Percentiles rank a stretch among this genome's conserved stretches.
These are phyloP conservation scores for Podotricha telesiphe DNA, from an alignment of 2,888 invertebrate genomes.

Conservation along the genomic window DNA sequence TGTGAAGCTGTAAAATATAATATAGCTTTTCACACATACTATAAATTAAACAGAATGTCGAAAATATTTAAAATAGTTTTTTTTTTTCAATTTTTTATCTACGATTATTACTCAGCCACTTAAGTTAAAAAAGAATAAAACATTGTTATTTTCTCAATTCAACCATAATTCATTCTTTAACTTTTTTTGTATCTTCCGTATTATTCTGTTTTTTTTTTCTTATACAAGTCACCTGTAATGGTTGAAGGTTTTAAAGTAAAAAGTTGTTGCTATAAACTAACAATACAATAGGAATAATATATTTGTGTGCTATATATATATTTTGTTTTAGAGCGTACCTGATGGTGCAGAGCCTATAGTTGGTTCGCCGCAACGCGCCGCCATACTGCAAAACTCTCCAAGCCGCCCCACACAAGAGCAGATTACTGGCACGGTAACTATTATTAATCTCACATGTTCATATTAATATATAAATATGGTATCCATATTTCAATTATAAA, in stretches of 20 bases:
- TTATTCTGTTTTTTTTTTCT: not conserved
- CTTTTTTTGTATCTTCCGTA: not conserved
- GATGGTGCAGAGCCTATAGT: constrained; percentile 64
- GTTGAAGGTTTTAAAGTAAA: not conserved
- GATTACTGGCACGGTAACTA: constrained; percentile 53
- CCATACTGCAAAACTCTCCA: constrained; percentile 60
- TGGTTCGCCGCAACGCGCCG: constrained; percentile 66
- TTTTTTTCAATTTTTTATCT: too few species aligned
- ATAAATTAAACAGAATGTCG: too few species aligned
- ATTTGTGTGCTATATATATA: not conserved
- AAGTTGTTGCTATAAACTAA: too few species aligned
- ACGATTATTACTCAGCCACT: too few species aligned
- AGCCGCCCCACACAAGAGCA: constrained; percentile 57
- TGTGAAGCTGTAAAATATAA: too few species aligned
- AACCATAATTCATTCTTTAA: too few species aligned
- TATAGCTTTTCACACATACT: too few species aligned
- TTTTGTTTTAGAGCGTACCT: constrained; percentile 65
- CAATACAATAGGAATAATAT: too few species aligned
- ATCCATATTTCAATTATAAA: not conserved
- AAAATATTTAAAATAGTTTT: too few species aligned
- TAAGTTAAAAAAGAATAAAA: not conserved
- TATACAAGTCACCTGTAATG: not conserved
- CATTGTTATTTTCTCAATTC: not conserved
- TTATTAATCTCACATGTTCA: not conserved
- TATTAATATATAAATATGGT: too few species aligned